phyloP scores from a whole-genome alignment of 2,888 invertebrate species.

The Colletes collaris region DNA sequence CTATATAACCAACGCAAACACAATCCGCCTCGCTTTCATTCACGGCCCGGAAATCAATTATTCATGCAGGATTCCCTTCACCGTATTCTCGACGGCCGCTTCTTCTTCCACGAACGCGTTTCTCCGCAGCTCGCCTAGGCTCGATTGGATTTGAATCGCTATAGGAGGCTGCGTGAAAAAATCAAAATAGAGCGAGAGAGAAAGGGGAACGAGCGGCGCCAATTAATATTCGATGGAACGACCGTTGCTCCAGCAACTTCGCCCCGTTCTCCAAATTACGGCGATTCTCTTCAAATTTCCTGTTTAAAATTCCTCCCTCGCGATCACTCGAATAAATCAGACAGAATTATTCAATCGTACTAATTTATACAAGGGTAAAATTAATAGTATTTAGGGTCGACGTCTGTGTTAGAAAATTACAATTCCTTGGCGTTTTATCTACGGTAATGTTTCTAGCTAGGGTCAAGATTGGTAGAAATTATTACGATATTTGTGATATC shows the following conservation, averaged over 20 bases:
- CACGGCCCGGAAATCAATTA: slow-evolving; percentile 66
- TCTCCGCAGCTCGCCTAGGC: slow-evolving; percentile 17
- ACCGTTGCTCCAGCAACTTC: neutral
- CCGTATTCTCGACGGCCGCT: slow-evolving; percentile 47
- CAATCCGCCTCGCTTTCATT: slow-evolving; percentile 66
- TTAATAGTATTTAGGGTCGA: no score
- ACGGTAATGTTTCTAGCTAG: no score
- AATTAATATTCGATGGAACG: neutral
- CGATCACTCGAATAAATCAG: no score
- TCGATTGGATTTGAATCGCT: slow-evolving; percentile 57
- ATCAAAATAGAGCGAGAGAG: slow-evolving; percentile 20
- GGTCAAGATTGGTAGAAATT: no score
- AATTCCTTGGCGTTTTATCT: no score
- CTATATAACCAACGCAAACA: slow-evolving; percentile 57
- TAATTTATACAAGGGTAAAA: no score
- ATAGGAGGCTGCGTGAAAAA: slow-evolving; percentile 40
- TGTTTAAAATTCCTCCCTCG: neutral
- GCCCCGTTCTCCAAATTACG: neutral
- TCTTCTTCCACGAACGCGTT: slow-evolving; percentile 53
- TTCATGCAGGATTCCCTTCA: slow-evolving; percentile 62
- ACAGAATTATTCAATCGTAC: no score
- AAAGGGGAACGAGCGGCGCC: neutral
- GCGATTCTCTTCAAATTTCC: neutral
- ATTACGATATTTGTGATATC: no score
- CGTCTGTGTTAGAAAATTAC: no score